Evolutionary conservation across 2,888 invertebrate genomes (phyloP), one percentile per base, ranked within the genome.

Genomic region (Trachelus iudaicus): DNA sequence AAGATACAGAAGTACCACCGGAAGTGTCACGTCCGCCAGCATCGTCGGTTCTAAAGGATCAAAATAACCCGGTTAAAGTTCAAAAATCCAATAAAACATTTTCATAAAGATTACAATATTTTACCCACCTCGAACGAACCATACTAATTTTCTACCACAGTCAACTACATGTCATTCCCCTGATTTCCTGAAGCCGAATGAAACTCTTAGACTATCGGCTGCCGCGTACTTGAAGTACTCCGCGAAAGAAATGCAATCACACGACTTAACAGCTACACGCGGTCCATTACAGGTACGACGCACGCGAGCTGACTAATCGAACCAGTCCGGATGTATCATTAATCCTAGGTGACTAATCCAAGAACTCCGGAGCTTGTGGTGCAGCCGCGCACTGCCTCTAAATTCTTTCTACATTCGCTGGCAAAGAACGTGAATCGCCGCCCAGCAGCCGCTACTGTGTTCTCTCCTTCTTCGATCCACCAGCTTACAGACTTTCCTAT

Each of bases 311-410:
- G 89, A 88, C 87, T 88, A 88, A 88, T 85, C 86, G 81, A 79
- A 34, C 78, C 69, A 33, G 78, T 80, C 79, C 80, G 83, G 83
- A 81, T 81, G 77, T 76, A 74, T 69, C 74, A 76, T 78, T 80
- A 79, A 85, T 83, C 82, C 81, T 79, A 78, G 81, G 77, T 88
- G 88, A 88, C 88, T 88, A 88, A 88, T 86, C 81, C 78, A 75
- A 15, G 34, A 78, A 82, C 77, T 81, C 76, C 56, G n/a, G 75
- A 77, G 9, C 73, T 33, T 23, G n/a, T 6, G 74, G 33, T 33
- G 23, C 74, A 33, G 23, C 74, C 35, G 35, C 15, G 23, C 34
- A 15, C 34, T 33, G n/a, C 33, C 77, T 77, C 77, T 73, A 68
- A 81, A 81, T 78, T 69, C 40, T 73, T 68, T 69, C 35, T 71